Evolutionary conservation across 2,797 vertebrate genomes (phyloP), one percentile per base, ranked within the genome.

Genomic region (Lycodopsis pacificus): DNA sequence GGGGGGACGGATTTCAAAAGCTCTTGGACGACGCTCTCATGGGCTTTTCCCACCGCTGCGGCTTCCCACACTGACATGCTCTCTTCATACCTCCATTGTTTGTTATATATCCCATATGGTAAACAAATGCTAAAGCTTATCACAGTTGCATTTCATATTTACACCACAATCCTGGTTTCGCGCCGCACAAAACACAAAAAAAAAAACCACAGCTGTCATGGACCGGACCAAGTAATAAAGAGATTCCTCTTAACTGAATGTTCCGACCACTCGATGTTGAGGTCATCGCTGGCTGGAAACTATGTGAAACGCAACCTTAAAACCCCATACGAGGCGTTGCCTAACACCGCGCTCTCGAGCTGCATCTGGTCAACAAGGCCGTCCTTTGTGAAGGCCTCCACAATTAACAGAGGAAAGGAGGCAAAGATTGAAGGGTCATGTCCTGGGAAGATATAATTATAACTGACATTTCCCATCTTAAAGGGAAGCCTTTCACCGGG

Each of bases 391-490:
- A 82, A 86, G 64, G 75, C 82, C 76, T 73, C 72, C 66, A 91
- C 92, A 94, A 92, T 90, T 88, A 88, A 91, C 91, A 92, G 82
- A 92, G 86, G 82, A 82, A 84, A 80, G 62, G 86, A 82, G 84
- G 79, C 71, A 85, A 81, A 90, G 91, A 94, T 92, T 92, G 90
- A 93, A 93, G 89, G 90, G 89, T 94, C 89, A 83, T 38, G 84
- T 93, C 88, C 86, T 92, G 84, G 87, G 78, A 93, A 88, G 92
- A 94, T 95, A 89, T 93, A 94, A 95, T 94, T 95, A 95, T 92
- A 95, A 93, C 61, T 93, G 93, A 94, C 90, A 95, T 95, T 95
- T 95, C 90, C 94, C 86, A 91, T 94, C 90, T 93, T 90, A 85
- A 90, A 93, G 86, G 82, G 80, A 92, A 92, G 84, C 81, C 88